phyloP scores from a whole-genome alignment of 2,888 invertebrate genomes.

The Mechanitis messenoides region DNA sequence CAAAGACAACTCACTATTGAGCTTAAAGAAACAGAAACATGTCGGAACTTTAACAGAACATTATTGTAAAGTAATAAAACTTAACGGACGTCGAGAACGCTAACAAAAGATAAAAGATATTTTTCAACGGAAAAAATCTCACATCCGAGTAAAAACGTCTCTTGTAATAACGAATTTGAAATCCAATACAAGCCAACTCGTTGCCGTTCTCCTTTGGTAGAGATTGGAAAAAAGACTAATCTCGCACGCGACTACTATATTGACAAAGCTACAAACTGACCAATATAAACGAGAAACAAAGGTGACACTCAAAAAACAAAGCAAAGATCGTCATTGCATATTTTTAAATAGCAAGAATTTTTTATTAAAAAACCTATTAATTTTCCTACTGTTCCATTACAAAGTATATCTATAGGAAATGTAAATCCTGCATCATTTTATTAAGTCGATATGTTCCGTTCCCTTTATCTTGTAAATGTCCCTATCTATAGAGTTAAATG shows the following conservation, averaged over 20 bases:
- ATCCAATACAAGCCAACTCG: slow-evolving; percentile 49
- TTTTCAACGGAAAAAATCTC: slow-evolving; percentile 56
- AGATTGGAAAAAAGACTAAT: slow-evolving; percentile 31
- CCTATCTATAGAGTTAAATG: neutral
- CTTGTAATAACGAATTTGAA: slow-evolving; percentile 67
- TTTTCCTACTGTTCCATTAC: no score
- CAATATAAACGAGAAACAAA: slow-evolving; percentile 20
- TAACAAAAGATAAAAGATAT: slow-evolving; percentile 53
- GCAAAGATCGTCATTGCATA: neutral
- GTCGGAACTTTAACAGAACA: slow-evolving; percentile 9
- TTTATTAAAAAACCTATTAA: no score
- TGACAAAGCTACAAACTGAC: slow-evolving; percentile 23
- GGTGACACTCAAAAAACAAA: slow-evolving; percentile 18
- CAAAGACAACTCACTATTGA: neutral
- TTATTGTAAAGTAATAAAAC: slow-evolving; percentile 20
- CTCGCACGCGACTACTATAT: slow-evolving; percentile 22
- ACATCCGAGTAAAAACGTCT: slow-evolving; percentile 55
- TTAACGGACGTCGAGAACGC: slow-evolving; percentile 30
- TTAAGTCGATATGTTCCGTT: no score
- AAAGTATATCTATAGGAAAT: no score
- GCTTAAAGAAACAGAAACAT: neutral
- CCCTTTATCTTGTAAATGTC: neutral
- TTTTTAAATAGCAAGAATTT: neutral
- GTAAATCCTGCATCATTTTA: no score
- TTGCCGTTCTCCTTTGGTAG: slow-evolving; percentile 29